Evolutionary conservation across 2,888 invertebrate species (phyloP).

Genomic region (Prosopocoilus inquinatus): DNA sequence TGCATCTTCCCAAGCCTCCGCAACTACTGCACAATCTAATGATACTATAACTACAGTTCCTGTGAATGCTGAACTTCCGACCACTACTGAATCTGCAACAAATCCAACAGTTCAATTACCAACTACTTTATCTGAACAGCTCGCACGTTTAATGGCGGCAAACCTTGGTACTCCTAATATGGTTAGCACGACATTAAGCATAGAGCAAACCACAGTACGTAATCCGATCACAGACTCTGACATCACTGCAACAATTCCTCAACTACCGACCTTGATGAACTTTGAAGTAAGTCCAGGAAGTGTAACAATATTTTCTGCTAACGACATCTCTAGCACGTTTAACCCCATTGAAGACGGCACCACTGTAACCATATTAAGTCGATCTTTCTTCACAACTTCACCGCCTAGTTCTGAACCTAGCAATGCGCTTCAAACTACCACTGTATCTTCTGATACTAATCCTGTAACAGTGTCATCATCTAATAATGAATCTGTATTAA

Average conservation of each 20-base stretch:
- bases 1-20: not conserved
- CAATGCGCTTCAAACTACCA: conserved; percentile 9
- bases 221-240: conserved; percentile 34
- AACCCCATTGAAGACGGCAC: conserved; percentile 56
- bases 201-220: conserved; percentile 47
- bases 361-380: conserved; percentile 55
- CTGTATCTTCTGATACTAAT: conserved; percentile 12
- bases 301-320: conserved; percentile 46
- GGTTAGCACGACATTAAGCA: conserved; percentile 47
- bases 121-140: conserved; percentile 8
- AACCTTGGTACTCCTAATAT: conserved; percentile 44
- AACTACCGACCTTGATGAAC: conserved; percentile 35
- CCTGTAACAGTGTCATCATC: conserved; percentile 7
- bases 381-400: conserved; percentile 45
- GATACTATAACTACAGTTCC: conserved; percentile 7
- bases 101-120: not conserved
- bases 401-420: conserved; percentile 18
- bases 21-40: conserved; percentile 1
- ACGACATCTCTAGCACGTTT: conserved; percentile 42
- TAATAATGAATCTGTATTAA: conserved; percentile 12
- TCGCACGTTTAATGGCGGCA: conserved; percentile 14
- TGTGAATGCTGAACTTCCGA: conserved; percentile 1
- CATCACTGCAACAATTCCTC: conserved; percentile 39
- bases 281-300: conserved; percentile 49
- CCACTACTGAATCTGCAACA: conserved; percentile 3